Conservation (phyloP, 2,113 vertebrate genomes). For the Ammospiza nelsoni region DNA sequence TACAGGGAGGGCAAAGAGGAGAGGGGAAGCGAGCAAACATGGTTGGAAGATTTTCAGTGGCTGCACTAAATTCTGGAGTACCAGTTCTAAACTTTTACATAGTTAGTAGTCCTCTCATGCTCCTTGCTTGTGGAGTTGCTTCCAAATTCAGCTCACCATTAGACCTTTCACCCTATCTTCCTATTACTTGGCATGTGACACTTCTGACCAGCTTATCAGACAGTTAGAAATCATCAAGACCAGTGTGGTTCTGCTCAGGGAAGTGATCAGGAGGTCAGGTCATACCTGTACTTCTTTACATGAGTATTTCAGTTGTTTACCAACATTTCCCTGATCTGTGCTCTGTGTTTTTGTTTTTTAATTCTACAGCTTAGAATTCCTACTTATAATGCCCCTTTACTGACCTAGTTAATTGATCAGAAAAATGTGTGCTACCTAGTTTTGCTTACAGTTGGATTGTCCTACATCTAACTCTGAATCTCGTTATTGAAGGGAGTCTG, state of each 20-base stretch:
- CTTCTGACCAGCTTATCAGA: not conserved
- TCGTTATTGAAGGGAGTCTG: not conserved
- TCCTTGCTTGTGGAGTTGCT: not conserved
- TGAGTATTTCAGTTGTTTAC: not conserved
- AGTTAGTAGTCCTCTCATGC: not conserved
- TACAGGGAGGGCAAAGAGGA: not conserved
- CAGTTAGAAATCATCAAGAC: not conserved
- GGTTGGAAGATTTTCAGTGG: not conserved
- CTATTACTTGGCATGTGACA: not conserved
- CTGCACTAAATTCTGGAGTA: not conserved
- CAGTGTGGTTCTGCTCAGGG: not conserved
- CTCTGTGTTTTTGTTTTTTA: not conserved
- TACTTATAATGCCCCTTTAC: not conserved
- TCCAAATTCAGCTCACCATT: not conserved
- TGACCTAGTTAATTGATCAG: not conserved
- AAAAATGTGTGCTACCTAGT: not conserved
- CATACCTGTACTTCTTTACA: not conserved
- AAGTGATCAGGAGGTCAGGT: not conserved
- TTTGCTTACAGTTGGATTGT: not conserved
- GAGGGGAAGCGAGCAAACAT: not conserved
- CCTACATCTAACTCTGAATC: accelerated
- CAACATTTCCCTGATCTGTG: not conserved
- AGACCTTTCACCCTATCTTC: not conserved
- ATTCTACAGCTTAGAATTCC: not conserved
- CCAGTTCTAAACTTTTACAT: accelerated